Percentiles rank a stretch among this genome's conserved stretches.
phyloP scores from a whole-genome alignment of 2,113 vertebrate genomes.

The Scopus umbretta region DNA sequence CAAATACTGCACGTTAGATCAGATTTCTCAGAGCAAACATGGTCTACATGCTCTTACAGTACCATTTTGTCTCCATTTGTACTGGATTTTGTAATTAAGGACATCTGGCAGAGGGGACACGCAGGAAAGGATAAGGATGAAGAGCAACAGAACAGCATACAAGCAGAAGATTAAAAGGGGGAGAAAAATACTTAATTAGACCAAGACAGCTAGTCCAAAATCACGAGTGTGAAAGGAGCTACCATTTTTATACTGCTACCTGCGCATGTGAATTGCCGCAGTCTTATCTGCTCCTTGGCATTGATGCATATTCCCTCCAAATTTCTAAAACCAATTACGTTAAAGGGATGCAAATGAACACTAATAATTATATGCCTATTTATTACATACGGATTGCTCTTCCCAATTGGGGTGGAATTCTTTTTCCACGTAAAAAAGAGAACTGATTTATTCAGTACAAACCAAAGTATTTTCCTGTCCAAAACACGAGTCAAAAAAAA shows the following conservation, averaged over 20 bases:
- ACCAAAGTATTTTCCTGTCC: not conserved
- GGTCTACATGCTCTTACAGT: not conserved
- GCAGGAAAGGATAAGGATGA: not conserved
- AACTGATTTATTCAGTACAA: not conserved
- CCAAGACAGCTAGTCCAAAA: not conserved
- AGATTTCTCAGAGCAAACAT: not conserved
- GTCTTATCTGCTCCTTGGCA: not conserved
- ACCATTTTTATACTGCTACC: not conserved
- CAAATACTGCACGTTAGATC: not conserved
- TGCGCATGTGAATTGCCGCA: not conserved
- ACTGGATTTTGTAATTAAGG: conserved; percentile 2
- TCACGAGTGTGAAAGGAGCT: not conserved
- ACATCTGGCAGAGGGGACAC: not conserved
- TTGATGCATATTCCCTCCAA: not conserved
- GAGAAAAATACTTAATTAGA: not conserved
- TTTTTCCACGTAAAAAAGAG: not conserved
- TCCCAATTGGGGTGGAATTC: not conserved
- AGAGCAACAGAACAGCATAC: not conserved
- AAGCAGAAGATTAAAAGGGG: not conserved
- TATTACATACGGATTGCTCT: not conserved
- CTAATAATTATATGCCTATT: not conserved
- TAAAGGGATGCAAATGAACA: not conserved
- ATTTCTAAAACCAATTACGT: not conserved
- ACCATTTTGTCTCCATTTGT: not conserved
- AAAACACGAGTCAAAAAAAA: not conserved